A percentile compares a stretch with the other conserved stretches of the same genome.
Conservation (phyloP, 2,113 vertebrate genomes). For the Syngnathus typhle region DNA sequence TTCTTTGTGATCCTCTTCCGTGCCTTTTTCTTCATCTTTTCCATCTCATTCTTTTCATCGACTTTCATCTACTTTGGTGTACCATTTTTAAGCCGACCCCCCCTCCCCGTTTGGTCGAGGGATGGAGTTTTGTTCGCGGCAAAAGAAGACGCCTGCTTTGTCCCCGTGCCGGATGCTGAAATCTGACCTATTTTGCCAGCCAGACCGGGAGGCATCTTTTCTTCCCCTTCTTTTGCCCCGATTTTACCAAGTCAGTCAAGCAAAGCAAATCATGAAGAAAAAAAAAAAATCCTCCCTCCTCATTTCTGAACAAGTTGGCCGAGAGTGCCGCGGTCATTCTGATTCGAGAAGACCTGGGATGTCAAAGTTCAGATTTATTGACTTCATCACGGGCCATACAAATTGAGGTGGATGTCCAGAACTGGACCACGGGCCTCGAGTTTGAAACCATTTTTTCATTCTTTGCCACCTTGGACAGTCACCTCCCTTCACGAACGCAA, state of each 20-base stretch:
- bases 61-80: slow-evolving; percentile 22
- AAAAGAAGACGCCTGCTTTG: slow-evolving; percentile 43
- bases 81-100: slow-evolving; percentile 15
- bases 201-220: slow-evolving; percentile 27
- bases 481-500: slow-evolving; percentile 16
- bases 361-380: not conserved
- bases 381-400: too few relatives aligned
- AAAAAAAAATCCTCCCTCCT: slow-evolving; percentile 33
- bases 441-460: slow-evolving; percentile 6
- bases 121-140: slow-evolving; percentile 33
- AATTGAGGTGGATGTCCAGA: too few relatives aligned
- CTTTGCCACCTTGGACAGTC: slow-evolving; percentile 11
- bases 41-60: slow-evolving; percentile 33
- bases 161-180: slow-evolving; percentile 39
- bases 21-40: slow-evolving; percentile 23
- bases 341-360: slow-evolving; percentile 6
- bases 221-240: not conserved
- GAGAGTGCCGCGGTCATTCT: slow-evolving; percentile 30
- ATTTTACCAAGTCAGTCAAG: slow-evolving; percentile 18
- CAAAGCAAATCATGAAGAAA: slow-evolving; percentile 36
- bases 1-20: slow-evolving; percentile 30
- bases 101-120: slow-evolving; percentile 8
- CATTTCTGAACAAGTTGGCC: slow-evolving; percentile 38
- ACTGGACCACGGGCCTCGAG: too few relatives aligned
- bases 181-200: slow-evolving; percentile 48